A percentile compares a stretch with the other conserved stretches of the same genome.
Evolutionary conservation across 2,888 invertebrate genomes (phyloP).

Genomic region (Argyresthia goedartella): DNA sequence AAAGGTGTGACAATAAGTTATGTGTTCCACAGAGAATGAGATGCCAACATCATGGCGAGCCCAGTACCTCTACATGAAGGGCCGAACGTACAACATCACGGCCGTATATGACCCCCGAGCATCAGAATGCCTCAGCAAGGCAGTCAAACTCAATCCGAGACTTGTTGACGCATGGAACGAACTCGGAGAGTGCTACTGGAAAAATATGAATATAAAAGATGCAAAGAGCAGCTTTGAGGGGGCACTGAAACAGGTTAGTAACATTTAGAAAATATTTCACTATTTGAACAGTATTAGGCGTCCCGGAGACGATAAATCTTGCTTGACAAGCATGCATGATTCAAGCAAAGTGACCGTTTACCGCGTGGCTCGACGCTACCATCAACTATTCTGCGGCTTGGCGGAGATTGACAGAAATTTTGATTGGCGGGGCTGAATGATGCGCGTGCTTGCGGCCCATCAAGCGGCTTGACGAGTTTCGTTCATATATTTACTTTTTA

Average conservation of each 20-base stretch:
- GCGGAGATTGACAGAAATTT: no score
- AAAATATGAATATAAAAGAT: constrained; percentile 83
- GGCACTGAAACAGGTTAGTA: constrained; percentile 75
- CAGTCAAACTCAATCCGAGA: constrained; percentile 87
- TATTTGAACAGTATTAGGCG: no score
- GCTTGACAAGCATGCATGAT: no score
- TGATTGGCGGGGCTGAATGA: no score
- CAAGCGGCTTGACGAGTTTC: no score
- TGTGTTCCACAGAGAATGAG: constrained; percentile 25
- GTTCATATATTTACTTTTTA: no score
- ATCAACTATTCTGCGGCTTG: no score
- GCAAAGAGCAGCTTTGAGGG: constrained; percentile 88
- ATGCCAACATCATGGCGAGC: constrained; percentile 51
- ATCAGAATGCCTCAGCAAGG: constrained; percentile 81
- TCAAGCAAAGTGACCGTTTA: not conserved
- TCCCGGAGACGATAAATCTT: no score
- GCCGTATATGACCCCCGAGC: constrained; percentile 77
- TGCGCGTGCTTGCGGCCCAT: no score
- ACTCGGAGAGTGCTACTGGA: constrained; percentile 91
- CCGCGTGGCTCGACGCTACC: no score
- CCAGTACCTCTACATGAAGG: constrained; percentile 78
- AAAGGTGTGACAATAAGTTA: no score
- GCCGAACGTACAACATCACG: constrained; percentile 80
- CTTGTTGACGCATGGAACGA: constrained; percentile 90
- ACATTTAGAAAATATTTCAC: not conserved